A percentile compares a stretch with the other conserved stretches of the same genome.
Evolutionary conservation across 53 echinoderm and acorn worm genomes (phyloP).

Genomic region (Paracentrotus lividus): DNA sequence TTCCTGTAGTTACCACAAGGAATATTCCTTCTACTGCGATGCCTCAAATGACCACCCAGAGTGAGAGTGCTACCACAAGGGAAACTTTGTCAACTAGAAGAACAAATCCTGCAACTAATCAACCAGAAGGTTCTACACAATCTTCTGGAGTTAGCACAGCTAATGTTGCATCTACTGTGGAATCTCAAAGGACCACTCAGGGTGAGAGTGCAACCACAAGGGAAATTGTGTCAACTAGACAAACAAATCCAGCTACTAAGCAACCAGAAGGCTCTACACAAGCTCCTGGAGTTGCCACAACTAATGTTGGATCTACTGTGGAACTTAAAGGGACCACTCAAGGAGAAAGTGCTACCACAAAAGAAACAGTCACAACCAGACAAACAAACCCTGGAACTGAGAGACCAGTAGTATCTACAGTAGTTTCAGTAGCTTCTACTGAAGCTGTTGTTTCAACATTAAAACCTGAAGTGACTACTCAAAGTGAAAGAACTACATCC

Average conservation of each 20-base stretch:
- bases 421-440: not conserved
- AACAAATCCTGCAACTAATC: not conserved
- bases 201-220: not conserved
- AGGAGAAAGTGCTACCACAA: not conserved
- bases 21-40: not conserved
- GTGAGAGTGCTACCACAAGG: not conserved
- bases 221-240: not conserved
- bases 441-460: not conserved
- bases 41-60: not conserved
- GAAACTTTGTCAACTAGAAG: not conserved
- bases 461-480: not conserved
- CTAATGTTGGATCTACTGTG: not conserved
- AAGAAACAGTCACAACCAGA: not conserved
- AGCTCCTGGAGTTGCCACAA: not conserved
- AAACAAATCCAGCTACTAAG: not conserved
- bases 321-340: not conserved
- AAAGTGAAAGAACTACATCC: not conserved
- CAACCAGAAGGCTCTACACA: not conserved
- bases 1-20: not conserved
- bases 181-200: not conserved
- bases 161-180: not conserved
- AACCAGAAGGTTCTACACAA: not conserved
- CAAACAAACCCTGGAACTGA: not conserved
- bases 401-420: not conserved
- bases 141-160: not conserved